Conservation (phyloP, 1,140 invertebrate genomes). For the Drosophila melanogaster region Release_6_plus_ISO1_MT NT_037436.4:10790001-10790500, state of each 20-base stretch:
- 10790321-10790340: constrained; percentile 19
- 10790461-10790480: constrained; percentile 21
- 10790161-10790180: constrained; percentile 47
- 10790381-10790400: constrained; percentile 30
- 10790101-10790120: too few species aligned
- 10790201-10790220: constrained; percentile 71
- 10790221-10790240: constrained; percentile 67
- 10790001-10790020: background rate
- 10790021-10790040: background rate
- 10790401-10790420: constrained; percentile 80
- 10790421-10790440: constrained; percentile 78
- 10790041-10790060: too few species aligned
- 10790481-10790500: constrained; percentile 9
- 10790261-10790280: constrained; percentile 29
- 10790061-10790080: background rate
- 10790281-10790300: constrained; percentile 6
- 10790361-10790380: background rate
- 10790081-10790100: constrained; percentile 1
- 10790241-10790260: constrained; percentile 43
- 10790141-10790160: background rate
- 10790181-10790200: constrained; percentile 31
- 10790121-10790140: background rate
- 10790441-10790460: constrained; percentile 40
- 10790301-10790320: constrained; percentile 1
- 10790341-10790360: constrained; percentile 27